A percentile compares a stretch with the other conserved stretches of the same genome.
Conservation (phyloP, 2,888 invertebrate species). For the Polymixis lichenea region DNA sequence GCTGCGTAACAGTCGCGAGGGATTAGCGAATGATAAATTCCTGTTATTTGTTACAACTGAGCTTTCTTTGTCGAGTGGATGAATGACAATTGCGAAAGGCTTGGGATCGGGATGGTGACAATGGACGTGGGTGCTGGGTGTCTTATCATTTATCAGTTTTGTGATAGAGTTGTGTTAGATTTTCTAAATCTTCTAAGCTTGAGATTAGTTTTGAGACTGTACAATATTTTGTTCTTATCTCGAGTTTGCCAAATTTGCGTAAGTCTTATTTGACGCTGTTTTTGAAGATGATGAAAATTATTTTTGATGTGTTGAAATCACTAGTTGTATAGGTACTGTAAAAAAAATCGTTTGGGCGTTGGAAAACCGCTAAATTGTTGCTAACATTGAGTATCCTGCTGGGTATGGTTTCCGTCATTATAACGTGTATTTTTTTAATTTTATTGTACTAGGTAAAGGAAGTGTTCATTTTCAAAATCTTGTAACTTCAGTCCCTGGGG, state of each 20-base stretch:
- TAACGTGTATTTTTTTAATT: neutral
- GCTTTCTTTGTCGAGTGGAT: constrained; percentile 73
- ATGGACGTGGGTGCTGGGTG: constrained; percentile 48
- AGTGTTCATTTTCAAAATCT: neutral
- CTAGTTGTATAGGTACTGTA: neutral
- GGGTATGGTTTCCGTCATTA: neutral
- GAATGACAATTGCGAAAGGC: constrained; percentile 78
- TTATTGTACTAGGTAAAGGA: neutral
- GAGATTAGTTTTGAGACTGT: constrained; percentile 20
- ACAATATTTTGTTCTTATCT: constrained; percentile 20
- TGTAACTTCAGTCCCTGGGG: constrained; percentile 1
- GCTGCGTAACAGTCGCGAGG: constrained; percentile 70
- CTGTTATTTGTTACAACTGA: constrained; percentile 75
- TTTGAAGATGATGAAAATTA: neutral
- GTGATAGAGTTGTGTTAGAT: constrained; percentile 74
- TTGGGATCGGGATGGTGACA: constrained; percentile 64
- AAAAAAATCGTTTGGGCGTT: neutral
- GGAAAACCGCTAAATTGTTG: neutral
- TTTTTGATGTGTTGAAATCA: neutral
- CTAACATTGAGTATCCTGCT: neutral
- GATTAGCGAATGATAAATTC: constrained; percentile 76
- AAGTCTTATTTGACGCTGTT: neutral
- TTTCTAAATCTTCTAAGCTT: constrained; percentile 22
- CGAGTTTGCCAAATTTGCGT: constrained; percentile 12
- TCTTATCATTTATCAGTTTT: constrained; percentile 68